Evolutionary conservation across 2,797 vertebrate genomes (phyloP), one percentile per base, ranked within the genome.

Genomic region (Sebastolobus altivelis): DNA sequence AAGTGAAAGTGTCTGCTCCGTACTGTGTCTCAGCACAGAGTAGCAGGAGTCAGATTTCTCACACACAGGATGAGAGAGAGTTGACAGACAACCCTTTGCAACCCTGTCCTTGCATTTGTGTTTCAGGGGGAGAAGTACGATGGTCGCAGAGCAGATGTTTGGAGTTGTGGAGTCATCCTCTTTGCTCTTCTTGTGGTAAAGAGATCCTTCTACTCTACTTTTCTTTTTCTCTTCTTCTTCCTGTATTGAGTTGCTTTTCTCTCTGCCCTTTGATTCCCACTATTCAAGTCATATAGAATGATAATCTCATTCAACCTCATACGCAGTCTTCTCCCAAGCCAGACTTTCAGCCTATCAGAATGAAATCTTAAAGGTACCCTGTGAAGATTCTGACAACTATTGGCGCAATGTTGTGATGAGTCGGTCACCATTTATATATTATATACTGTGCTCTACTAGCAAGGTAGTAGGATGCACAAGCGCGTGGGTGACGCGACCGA

Each of bases 81-180:
- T 25, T 25, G 25, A 25, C 25, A 25, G 25, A 25, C 25, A 25
- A 25, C 25, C 25, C 25, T 25, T 25, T 25, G 25, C 25, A 35
- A 35, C 8, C 12, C 1, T 52, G 14, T 63, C 27, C 6, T 59
- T 72, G 20, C 12, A 8, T 65, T 33, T 80, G 60, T 77, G 35
- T 87, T 74, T 74, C 82, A 98, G 97, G 97, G 97, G 3, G 97
- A 98, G 81, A 97, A 97, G 88, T 98, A 98, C 0, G 97, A 98
- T 1, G 97, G 97, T 27, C 96, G 97, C 52, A 93, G 97, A 56
- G 97, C 97, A 1, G 97, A 98, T 75, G 97, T 98, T 67, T 98
- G 97, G 97, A 98, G 97, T 86, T 98, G 97, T 75, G 97, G 97
- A 3, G 97, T 98, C 85, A 98, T 98, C 86, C 97, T 98, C 60